A percentile compares a stretch with the other conserved stretches of the same genome.
Evolutionary conservation across 2,797 vertebrate genomes (phyloP).

Genomic region (Mallotus villosus): DNA sequence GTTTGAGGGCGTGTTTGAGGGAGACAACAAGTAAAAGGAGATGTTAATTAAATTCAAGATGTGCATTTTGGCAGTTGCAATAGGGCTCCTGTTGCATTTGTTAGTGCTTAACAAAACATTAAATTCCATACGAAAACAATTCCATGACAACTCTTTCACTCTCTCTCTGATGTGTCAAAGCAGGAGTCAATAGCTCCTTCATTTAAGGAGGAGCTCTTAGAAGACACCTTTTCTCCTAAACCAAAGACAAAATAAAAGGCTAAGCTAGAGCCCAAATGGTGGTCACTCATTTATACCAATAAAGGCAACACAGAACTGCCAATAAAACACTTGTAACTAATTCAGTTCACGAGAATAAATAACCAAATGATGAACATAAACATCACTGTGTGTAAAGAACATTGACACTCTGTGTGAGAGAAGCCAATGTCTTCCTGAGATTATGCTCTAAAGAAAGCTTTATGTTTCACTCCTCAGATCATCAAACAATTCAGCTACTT

Average conservation of each 20-base stretch:
- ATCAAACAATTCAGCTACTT: background rate
- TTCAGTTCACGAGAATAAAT: background rate
- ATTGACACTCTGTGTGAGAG: background rate
- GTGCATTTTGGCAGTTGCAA: background rate
- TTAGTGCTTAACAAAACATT: background rate
- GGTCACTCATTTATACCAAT: background rate
- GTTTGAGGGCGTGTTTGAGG: background rate
- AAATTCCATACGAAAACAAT: too few relatives aligned
- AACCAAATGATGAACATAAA: background rate
- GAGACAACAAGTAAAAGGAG: background rate
- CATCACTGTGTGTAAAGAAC: background rate
- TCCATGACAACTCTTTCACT: too few relatives aligned
- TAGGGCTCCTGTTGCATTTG: background rate
- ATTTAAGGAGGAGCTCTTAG: background rate
- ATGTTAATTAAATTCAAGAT: constrained; percentile 1
- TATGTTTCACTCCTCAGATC: background rate
- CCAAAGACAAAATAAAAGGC: background rate
- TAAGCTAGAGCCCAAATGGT: background rate
- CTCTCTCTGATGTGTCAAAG: too few relatives aligned
- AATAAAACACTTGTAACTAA: constrained; percentile 18
- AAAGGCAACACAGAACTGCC: constrained; percentile 1
- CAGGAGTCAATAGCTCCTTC: background rate
- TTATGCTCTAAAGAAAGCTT: constrained; percentile 1
- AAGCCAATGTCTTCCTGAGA: background rate
- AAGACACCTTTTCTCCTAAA: background rate